These are phyloP conservation scores for Epistrophella euchroma DNA, from an alignment of 2,888 invertebrate genomes.

Conservation along the genomic window DNA sequence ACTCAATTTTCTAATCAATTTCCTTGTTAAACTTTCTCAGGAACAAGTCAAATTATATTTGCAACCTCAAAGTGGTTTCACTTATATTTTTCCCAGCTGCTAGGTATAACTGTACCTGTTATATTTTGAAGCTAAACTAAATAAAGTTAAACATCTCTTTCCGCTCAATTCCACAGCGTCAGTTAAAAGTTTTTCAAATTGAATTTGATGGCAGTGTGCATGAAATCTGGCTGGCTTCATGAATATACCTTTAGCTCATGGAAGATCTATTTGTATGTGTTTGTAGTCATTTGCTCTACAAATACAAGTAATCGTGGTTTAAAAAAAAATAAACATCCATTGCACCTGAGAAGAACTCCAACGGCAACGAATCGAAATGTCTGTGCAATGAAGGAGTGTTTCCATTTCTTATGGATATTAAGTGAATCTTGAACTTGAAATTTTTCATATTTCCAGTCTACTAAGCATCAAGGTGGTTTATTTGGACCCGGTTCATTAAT, in stretches of 20 bases:
- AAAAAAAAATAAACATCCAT: constrained; percentile 12
- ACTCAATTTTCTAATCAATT: constrained; percentile 63
- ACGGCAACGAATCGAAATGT: constrained; percentile 13
- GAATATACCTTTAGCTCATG: constrained; percentile 5
- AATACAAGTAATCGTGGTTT: constrained; percentile 7
- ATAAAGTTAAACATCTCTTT: constrained; percentile 48
- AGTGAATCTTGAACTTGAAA: constrained; percentile 68
- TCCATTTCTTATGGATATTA: constrained; percentile 28
- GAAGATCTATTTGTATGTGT: neutral
- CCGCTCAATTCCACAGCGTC: constrained; percentile 45
- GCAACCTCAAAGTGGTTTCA: constrained; percentile 13
- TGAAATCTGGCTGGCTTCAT: constrained; percentile 9
- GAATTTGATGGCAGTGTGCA: constrained; percentile 16
- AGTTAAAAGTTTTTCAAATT: constrained; percentile 64
- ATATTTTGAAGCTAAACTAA: constrained; percentile 34
- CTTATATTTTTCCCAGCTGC: constrained; percentile 8
- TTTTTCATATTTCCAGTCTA: constrained; percentile 49
- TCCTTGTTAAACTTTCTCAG: constrained; percentile 61
- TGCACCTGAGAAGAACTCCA: constrained; percentile 36
- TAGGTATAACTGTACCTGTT: neutral
- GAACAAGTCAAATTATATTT: constrained; percentile 27
- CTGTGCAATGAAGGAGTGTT: constrained; percentile 16
- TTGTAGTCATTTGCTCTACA: constrained; percentile 38
- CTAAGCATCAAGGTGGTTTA: constrained; percentile 32
- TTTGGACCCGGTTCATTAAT: constrained; percentile 55